Evolutionary conservation across 2,797 vertebrate species (phyloP).

Genomic region (Morelia viridis): DNA sequence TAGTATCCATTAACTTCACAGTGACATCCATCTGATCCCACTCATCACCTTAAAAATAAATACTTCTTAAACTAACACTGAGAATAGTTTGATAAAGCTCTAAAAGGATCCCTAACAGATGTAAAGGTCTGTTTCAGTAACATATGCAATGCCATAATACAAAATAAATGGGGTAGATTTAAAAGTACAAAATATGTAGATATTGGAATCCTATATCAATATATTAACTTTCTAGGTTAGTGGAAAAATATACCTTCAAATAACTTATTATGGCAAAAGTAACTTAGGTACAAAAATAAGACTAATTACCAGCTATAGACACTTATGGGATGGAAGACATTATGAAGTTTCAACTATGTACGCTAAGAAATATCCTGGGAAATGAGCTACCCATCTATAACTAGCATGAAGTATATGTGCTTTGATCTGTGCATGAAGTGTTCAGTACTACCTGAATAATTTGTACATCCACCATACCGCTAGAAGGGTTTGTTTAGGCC

Average conservation of each 20-base stretch:
- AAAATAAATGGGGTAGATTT: not conserved
- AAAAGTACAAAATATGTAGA: not conserved
- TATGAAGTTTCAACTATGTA: not conserved
- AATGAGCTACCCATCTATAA: not conserved
- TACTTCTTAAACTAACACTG: not conserved
- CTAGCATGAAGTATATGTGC: not conserved
- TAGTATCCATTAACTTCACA: not conserved
- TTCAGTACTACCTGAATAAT: not conserved
- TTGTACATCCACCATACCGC: not conserved
- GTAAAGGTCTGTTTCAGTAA: not conserved
- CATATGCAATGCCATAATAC: not conserved
- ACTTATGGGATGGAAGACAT: not conserved
- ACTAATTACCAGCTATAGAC: not conserved
- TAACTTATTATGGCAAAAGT: conserved; percentile 36
- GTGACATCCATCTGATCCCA: not conserved
- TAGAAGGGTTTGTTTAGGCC: not conserved
- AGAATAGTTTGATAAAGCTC: conserved; percentile 22
- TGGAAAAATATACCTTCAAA: conserved; percentile 26
- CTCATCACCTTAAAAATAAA: not conserved
- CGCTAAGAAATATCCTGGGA: not conserved
- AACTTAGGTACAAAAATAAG: conserved; percentile 34
- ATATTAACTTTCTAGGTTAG: accelerated
- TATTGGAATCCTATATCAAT: not conserved
- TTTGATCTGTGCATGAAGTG: not conserved
- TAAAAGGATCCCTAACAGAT: not conserved